A percentile compares a stretch with the other conserved stretches of the same genome.
phyloP scores from a whole-genome alignment of 23 tunicate genomes.

The Pegea sp. region DNA sequence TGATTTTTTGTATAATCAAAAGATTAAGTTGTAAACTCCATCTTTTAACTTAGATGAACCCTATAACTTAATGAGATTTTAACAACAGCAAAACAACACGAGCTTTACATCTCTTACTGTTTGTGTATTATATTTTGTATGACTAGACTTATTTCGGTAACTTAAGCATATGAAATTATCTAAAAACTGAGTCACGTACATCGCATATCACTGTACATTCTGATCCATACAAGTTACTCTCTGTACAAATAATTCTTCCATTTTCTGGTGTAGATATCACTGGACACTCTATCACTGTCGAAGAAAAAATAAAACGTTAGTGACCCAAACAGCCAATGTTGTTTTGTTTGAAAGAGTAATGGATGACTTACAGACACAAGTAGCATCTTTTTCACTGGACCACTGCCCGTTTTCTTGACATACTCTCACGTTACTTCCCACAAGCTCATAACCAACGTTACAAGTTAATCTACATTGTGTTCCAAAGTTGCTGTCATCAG shows the following conservation, averaged over 20 bases:
- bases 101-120: too few species aligned
- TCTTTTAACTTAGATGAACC: too few species aligned
- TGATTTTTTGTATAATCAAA: too few species aligned
- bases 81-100: too few species aligned
- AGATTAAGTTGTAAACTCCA: too few species aligned
- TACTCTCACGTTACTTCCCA: slow-evolving; percentile 11
- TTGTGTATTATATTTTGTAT: too few species aligned
- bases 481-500: slow-evolving; percentile 18
- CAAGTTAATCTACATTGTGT: slow-evolving; percentile 60
- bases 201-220: slow-evolving; percentile 3
- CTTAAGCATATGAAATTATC: too few species aligned
- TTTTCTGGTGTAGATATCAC: slow-evolving; percentile 29
- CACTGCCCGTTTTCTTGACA: slow-evolving; percentile 19
- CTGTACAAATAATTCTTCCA: slow-evolving; percentile 42
- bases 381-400: slow-evolving; percentile 15
- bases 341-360: too few species aligned
- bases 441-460: slow-evolving; percentile 40
- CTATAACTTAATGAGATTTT: too few species aligned
- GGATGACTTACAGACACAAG: slow-evolving; percentile 26
- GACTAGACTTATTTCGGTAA: too few species aligned
- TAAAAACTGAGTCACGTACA: too few species aligned
- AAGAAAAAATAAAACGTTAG: not conserved
- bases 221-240: slow-evolving; percentile 1
- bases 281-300: slow-evolving; percentile 49
- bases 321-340: too few species aligned